These are phyloP conservation scores for Suncus etruscus DNA, from an alignment of 2,113 vertebrate species.

Conservation along the genomic window DNA sequence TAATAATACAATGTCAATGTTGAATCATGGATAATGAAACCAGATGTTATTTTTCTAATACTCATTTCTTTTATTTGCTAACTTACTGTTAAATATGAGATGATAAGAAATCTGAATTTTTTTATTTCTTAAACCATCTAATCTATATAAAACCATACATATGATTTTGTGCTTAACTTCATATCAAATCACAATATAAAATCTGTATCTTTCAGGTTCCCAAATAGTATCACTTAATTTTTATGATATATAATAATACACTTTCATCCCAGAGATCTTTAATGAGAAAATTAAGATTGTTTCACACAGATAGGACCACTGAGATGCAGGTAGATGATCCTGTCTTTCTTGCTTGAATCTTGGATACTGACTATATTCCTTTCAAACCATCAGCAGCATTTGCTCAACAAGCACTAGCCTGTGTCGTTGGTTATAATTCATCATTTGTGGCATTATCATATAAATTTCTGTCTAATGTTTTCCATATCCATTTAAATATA, in stretches of 20 bases:
- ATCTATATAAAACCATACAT: neutral
- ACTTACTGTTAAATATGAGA: neutral
- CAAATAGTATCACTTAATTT: neutral
- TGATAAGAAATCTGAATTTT: slow-evolving; percentile 22
- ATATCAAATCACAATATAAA: neutral
- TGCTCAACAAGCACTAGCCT: slow-evolving; percentile 60
- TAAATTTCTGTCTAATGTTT: slow-evolving; percentile 64
- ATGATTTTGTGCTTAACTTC: neutral
- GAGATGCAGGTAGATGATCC: rapidly evolving
- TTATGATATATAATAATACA: slow-evolving; percentile 37
- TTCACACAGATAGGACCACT: neutral
- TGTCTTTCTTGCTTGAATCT: neutral
- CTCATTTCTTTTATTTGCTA: neutral
- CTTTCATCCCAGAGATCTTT: neutral
- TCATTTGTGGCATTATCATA: slow-evolving; percentile 76
- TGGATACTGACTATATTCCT: slow-evolving; percentile 28
- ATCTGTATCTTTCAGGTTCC: neutral
- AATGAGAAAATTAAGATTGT: slow-evolving; percentile 17
- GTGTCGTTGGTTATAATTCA: slow-evolving; percentile 79
- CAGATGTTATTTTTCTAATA: neutral
- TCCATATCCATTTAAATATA: slow-evolving; percentile 79
- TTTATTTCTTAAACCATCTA: neutral
- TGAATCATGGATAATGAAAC: neutral
- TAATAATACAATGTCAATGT: neutral
- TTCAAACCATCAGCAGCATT: slow-evolving; percentile 45